Conservation (phyloP, 2,888 invertebrate species). For the Orgyia antiqua region DNA sequence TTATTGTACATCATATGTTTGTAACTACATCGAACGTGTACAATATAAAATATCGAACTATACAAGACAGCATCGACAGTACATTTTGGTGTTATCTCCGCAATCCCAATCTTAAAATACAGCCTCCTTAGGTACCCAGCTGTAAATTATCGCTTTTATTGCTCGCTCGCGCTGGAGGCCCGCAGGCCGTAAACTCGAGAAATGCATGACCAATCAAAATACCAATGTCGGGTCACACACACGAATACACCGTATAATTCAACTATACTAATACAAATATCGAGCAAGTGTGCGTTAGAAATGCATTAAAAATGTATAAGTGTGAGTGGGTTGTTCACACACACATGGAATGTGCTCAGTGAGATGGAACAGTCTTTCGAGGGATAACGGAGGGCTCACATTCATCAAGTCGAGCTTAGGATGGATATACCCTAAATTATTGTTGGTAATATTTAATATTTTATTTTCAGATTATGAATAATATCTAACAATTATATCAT, state of each 20-base stretch:
- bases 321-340: conserved; percentile 34
- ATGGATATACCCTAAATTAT: conserved; percentile 35
- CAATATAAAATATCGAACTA: conserved; percentile 3
- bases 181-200: conserved; percentile 70
- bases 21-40: too few relatives aligned
- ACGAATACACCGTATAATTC: conserved; percentile 24
- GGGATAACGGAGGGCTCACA: conserved; percentile 74
- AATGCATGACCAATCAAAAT: conserved; percentile 79
- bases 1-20: too few relatives aligned
- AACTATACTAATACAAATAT: conserved; percentile 13
- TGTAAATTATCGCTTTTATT: conserved; percentile 70
- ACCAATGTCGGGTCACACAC: conserved; percentile 69
- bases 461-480: too few relatives aligned
- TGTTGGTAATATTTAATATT: conserved; percentile 2
- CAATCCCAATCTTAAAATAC: conserved; percentile 39
- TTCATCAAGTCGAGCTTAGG: conserved; percentile 47
- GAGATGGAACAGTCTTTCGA: conserved; percentile 74
- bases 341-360: conserved; percentile 49
- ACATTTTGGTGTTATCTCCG: conserved; percentile 35
- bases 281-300: conserved; percentile 38
- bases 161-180: conserved; percentile 54
- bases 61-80: conserved; percentile 11
- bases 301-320: conserved; percentile 41
- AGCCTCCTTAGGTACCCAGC: conserved; percentile 48
- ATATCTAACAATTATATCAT: too few relatives aligned